phyloP scores from a whole-genome alignment of 2,113 vertebrate genomes.

The Mobula hypostoma region DNA sequence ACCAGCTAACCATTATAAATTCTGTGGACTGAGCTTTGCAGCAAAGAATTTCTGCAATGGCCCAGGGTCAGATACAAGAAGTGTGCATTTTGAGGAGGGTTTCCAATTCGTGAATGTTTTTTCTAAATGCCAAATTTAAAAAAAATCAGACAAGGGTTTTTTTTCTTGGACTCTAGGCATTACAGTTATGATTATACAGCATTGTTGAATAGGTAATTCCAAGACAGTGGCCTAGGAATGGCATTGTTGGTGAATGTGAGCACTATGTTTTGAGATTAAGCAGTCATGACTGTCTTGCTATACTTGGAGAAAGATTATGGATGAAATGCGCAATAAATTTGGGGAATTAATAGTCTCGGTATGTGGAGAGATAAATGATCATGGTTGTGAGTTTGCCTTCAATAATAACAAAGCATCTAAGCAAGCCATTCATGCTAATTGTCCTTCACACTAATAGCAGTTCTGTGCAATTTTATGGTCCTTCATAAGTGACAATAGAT shows the following conservation, averaged over 20 bases:
- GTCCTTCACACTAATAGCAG: neutral
- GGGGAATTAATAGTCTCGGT: neutral
- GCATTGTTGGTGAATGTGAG: neutral
- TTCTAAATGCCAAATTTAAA: no score
- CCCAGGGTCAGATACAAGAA: neutral
- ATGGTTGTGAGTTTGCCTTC: neutral
- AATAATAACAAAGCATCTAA: neutral
- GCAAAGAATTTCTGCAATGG: neutral
- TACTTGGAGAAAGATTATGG: neutral
- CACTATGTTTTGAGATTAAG: neutral
- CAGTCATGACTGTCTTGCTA: neutral
- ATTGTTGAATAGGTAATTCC: neutral
- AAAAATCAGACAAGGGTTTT: neutral
- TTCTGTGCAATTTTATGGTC: neutral
- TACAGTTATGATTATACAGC: neutral
- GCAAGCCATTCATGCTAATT: neutral
- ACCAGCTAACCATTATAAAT: slow-evolving; percentile 24
- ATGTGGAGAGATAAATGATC: neutral
- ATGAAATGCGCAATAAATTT: neutral
- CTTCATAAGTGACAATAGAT: neutral
- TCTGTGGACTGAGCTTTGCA: slow-evolving; percentile 8
- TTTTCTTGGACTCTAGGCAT: neutral
- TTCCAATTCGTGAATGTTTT: neutral
- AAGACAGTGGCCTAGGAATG: neutral
- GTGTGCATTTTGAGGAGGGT: neutral